These are phyloP conservation scores for Cephalotes varians DNA, from an alignment of 2,888 invertebrate genomes.

Conservation along the genomic window DNA sequence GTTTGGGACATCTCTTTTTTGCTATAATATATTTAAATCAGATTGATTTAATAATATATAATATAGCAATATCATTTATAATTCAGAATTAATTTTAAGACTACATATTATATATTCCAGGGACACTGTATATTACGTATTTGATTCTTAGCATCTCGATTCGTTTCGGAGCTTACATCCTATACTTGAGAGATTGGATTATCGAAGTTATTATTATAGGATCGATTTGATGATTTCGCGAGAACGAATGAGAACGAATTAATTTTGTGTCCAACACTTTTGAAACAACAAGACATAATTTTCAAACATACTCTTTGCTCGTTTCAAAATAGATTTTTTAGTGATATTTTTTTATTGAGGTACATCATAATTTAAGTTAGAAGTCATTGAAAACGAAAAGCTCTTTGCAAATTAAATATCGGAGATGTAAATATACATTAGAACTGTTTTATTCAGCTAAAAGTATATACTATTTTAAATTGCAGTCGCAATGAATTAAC, in stretches of 20 bases:
- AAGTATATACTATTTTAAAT: not conserved
- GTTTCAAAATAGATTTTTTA: not conserved
- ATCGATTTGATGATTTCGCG: not conserved
- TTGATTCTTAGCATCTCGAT: not conserved
- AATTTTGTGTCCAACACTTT: not conserved
- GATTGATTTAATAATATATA: not conserved
- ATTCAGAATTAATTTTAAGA: not conserved
- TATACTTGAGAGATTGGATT: not conserved
- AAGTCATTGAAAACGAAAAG: not conserved
- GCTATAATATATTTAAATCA: not conserved
- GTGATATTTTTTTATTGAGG: not conserved
- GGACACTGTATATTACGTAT: not conserved
- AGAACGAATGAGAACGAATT: not conserved
- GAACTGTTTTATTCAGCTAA: not conserved
- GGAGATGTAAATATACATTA: not conserved
- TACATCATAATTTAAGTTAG: not conserved
- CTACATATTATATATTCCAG: not conserved
- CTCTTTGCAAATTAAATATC: not conserved
- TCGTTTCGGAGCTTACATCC: not conserved
- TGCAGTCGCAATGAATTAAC: not conserved
- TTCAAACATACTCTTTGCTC: not conserved
- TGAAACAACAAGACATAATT: not conserved
- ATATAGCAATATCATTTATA: not conserved
- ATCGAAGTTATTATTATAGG: conserved; percentile 18
- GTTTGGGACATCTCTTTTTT: not conserved